Percentiles rank a stretch among this genome's conserved stretches.
Conservation (phyloP, 1,140 invertebrate species). For the Whitmania pigra region DNA sequence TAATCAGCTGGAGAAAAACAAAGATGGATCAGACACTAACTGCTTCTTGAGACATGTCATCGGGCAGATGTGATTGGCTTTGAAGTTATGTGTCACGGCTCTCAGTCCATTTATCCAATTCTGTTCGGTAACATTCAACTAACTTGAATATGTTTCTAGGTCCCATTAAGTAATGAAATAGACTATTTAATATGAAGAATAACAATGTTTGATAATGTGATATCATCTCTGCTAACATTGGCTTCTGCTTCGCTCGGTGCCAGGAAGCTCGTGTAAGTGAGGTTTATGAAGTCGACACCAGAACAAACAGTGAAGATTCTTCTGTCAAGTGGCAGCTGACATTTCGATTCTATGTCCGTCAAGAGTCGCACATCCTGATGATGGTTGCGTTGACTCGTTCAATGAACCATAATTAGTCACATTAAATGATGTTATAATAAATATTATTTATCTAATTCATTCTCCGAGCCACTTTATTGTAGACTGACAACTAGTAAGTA, state of each 20-base stretch:
- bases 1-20: no score
- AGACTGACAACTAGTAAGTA: no score
- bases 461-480: background rate
- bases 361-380: conserved; percentile 68
- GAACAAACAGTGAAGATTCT: conserved; percentile 94
- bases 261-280: conserved; percentile 92
- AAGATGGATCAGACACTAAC: conserved; percentile 51
- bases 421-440: no score
- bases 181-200: conserved; percentile 23
- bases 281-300: conserved; percentile 97
- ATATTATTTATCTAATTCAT: background rate
- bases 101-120: conserved; percentile 80
- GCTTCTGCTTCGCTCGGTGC: conserved; percentile 79
- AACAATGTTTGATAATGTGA: no score
- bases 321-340: conserved; percentile 65
- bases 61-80: conserved; percentile 86
- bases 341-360: conserved; percentile 54
- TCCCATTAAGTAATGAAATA: conserved; percentile 35
- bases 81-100: conserved; percentile 86
- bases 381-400: conserved; percentile 4
- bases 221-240: conserved; percentile 57
- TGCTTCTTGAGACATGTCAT: conserved; percentile 92
- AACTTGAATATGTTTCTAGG: no score
- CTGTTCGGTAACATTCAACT: conserved; percentile 44
- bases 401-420: background rate